These are phyloP conservation scores for Oncopodura yosiiana DNA, from an alignment of 1,140 invertebrate species.

Conservation along the genomic window DNA sequence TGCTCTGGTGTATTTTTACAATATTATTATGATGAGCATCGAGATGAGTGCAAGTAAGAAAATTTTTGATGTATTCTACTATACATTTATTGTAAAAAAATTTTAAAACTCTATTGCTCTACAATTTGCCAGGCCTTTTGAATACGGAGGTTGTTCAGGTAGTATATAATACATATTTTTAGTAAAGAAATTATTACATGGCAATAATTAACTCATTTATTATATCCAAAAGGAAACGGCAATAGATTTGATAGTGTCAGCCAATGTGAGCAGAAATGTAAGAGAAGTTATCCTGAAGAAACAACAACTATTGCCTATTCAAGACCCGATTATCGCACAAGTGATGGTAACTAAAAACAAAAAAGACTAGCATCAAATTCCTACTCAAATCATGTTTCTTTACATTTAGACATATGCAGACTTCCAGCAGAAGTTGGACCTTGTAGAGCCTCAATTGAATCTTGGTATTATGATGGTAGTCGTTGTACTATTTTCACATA, in stretches of 20 bases:
- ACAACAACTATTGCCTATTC: neutral
- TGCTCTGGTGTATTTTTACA: slow-evolving; percentile 55
- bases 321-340: neutral
- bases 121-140: slow-evolving; percentile 40
- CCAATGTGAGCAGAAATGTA: slow-evolving; percentile 29
- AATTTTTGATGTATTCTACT: too few species aligned
- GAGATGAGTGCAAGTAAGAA: slow-evolving; percentile 56
- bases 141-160: slow-evolving; percentile 58
- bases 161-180: too few species aligned
- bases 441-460: slow-evolving; percentile 53
- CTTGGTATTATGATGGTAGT: slow-evolving; percentile 67
- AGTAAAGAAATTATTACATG: too few species aligned
- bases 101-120: too few species aligned
- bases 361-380: neutral
- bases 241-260: slow-evolving; percentile 43
- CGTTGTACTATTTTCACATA: too few species aligned
- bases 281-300: slow-evolving; percentile 12
- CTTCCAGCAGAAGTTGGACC: slow-evolving; percentile 56
- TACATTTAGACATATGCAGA: slow-evolving; percentile 45
- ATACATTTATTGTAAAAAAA: too few species aligned
- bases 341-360: neutral
- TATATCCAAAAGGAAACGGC: slow-evolving; percentile 61
- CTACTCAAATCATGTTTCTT: neutral
- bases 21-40: slow-evolving; percentile 62
- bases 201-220: too few species aligned